phyloP scores from a whole-genome alignment of 2,888 invertebrate genomes.

The Coronaproctus castanopsis region DNA sequence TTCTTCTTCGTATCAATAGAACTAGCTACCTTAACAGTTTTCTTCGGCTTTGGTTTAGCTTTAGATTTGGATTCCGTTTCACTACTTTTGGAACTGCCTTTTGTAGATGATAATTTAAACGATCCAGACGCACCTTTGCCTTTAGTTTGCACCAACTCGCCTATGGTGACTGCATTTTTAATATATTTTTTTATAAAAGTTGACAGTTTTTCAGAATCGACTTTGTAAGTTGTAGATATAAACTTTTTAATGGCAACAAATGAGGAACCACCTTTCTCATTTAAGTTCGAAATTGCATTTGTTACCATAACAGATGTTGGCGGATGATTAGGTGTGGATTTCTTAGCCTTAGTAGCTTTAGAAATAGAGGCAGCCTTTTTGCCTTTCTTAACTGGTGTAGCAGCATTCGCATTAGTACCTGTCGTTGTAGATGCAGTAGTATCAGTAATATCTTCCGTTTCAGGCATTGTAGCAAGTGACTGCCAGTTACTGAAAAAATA shows the following conservation, averaged over 20 bases:
- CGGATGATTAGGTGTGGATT: slow-evolving; percentile 29
- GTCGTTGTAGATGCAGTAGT: neutral
- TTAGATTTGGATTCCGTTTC: slow-evolving; percentile 19
- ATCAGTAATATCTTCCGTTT: neutral
- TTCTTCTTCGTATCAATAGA: slow-evolving; percentile 2
- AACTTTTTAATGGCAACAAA: slow-evolving; percentile 40
- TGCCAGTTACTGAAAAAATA: too few species aligned
- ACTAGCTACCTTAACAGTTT: neutral
- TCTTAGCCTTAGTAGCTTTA: slow-evolving; percentile 13
- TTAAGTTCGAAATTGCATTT: slow-evolving; percentile 32
- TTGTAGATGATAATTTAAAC: slow-evolving; percentile 4
- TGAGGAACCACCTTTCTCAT: slow-evolving; percentile 39
- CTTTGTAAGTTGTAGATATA: slow-evolving; percentile 36
- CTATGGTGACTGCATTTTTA: slow-evolving; percentile 33
- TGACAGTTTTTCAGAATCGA: slow-evolving; percentile 36
- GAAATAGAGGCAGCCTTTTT: slow-evolving; percentile 13
- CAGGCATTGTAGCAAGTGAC: too few species aligned
- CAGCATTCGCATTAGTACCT: slow-evolving; percentile 9
- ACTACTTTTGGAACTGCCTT: neutral
- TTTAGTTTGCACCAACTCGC: slow-evolving; percentile 34
- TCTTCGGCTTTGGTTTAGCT: slow-evolving; percentile 9
- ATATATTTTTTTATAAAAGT: slow-evolving; percentile 39
- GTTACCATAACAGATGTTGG: slow-evolving; percentile 36
- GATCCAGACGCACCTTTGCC: slow-evolving; percentile 24
- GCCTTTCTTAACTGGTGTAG: slow-evolving; percentile 14